These are phyloP conservation scores for Xanthorhoe designata DNA, from an alignment of 2,888 invertebrate species.

Conservation along the genomic window DNA sequence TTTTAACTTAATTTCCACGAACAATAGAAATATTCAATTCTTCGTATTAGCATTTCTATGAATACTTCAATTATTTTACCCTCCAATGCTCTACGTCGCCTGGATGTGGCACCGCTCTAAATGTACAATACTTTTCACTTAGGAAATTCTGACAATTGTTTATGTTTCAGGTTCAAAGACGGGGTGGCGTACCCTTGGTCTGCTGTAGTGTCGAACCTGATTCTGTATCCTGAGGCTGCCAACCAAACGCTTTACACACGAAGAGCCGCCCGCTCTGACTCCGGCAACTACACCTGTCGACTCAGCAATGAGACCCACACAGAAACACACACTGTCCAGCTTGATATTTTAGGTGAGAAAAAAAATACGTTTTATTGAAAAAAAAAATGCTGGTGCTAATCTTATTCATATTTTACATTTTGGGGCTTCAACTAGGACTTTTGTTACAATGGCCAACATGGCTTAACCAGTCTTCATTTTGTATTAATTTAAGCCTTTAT, in stretches of 20 bases:
- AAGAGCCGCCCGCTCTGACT: conserved; percentile 87
- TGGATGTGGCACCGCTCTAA: background rate
- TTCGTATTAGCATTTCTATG: conserved; percentile 8
- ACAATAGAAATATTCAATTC: conserved; percentile 9
- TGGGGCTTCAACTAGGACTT: too few species aligned
- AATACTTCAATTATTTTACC: conserved; percentile 11
- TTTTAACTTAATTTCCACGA: background rate
- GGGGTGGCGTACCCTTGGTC: conserved; percentile 91
- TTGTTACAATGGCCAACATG: too few species aligned
- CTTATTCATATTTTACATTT: too few species aligned
- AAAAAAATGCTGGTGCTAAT: too few species aligned
- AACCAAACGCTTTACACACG: conserved; percentile 92
- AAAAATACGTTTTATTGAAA: background rate
- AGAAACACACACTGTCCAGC: conserved; percentile 87
- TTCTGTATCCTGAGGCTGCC: conserved; percentile 90
- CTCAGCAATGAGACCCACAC: conserved; percentile 89
- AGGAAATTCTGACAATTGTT: background rate
- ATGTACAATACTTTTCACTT: background rate
- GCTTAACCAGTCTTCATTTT: too few species aligned
- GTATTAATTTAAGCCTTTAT: too few species aligned
- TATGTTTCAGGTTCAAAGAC: conserved; percentile 89
- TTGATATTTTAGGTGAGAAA: conserved; percentile 88
- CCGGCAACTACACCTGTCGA: conserved; percentile 91
- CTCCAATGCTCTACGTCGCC: background rate
- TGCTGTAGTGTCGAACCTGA: conserved; percentile 88